phyloP scores from a whole-genome alignment of 2,113 vertebrate species.

The Sylvia atricapilla region DNA sequence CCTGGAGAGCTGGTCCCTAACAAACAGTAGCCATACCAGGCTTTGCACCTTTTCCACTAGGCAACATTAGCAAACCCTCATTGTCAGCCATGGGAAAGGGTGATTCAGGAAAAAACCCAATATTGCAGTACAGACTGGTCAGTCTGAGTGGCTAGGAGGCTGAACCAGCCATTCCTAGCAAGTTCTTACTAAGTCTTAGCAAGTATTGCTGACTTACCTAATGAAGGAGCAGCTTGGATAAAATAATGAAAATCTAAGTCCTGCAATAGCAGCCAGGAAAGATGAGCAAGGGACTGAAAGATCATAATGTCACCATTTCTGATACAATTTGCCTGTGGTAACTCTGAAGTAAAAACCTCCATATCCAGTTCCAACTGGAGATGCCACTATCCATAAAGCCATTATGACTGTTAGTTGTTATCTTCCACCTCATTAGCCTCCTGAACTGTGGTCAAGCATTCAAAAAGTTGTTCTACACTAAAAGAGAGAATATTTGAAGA shows the following conservation, averaged over 20 bases:
- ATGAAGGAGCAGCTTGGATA: not conserved
- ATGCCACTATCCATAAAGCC: not conserved
- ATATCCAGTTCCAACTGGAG: not conserved
- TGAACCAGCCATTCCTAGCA: not conserved
- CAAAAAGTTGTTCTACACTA: not conserved
- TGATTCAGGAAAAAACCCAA: not conserved
- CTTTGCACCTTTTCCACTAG: not conserved
- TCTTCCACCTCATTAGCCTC: not conserved
- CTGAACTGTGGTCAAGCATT: not conserved
- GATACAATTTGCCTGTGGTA: not conserved
- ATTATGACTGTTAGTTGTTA: no score
- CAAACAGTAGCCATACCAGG: not conserved
- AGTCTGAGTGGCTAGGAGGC: not conserved
- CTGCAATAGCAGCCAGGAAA: not conserved
- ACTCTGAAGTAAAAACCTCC: not conserved
- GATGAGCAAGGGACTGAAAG: not conserved
- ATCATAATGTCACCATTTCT: not conserved
- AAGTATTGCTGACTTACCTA: not conserved
- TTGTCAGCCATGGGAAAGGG: not conserved
- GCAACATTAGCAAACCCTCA: not conserved
- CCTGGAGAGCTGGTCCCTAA: fast-evolving
- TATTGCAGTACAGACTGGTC: not conserved
- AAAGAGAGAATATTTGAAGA: not conserved
- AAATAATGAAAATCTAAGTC: not conserved
- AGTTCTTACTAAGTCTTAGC: not conserved